These are phyloP conservation scores for Sebastes diploproa DNA, from an alignment of 2,797 vertebrate species.

Conservation along the genomic window DNA sequence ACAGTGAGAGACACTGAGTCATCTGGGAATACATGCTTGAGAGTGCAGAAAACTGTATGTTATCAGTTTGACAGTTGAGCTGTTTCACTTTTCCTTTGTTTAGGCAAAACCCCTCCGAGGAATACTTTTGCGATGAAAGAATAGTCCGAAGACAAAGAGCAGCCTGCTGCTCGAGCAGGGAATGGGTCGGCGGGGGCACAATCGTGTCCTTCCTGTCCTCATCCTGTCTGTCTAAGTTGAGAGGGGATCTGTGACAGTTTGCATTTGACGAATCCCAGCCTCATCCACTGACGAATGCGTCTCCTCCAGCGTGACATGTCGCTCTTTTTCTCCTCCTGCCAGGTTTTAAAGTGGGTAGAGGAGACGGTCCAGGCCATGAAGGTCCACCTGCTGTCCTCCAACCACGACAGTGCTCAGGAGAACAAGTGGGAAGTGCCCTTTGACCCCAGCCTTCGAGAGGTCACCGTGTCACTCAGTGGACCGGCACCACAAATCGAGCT, in stretches of 20 bases:
- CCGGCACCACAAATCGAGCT: slow-evolving; percentile 89
- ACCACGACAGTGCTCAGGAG: slow-evolving; percentile 87
- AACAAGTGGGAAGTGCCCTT: slow-evolving; percentile 90
- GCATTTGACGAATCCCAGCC: slow-evolving; percentile 16
- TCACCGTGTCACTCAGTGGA: slow-evolving; percentile 94
- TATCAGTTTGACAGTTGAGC: slow-evolving; percentile 79
- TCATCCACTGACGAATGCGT: background rate
- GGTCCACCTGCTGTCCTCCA: slow-evolving; percentile 92
- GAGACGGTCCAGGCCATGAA: slow-evolving; percentile 93
- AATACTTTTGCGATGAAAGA: slow-evolving; percentile 64
- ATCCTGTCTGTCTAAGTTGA: slow-evolving; percentile 9
- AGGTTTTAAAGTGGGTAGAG: slow-evolving; percentile 98
- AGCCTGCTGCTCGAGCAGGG: slow-evolving; percentile 23
- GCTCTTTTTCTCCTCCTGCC: slow-evolving; percentile 16
- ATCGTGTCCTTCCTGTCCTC: slow-evolving; percentile 39
- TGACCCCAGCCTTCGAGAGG: slow-evolving; percentile 92
- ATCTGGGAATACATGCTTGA: slow-evolving; percentile 66
- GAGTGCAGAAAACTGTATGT: slow-evolving; percentile 74
- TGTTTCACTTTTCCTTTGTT: slow-evolving; percentile 76
- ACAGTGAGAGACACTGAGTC: slow-evolving; percentile 51
- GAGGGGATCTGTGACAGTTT: slow-evolving; percentile 14
- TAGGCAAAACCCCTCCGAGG: slow-evolving; percentile 62
- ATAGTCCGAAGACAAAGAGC: slow-evolving; percentile 61
- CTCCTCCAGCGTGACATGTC: background rate
- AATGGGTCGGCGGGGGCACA: background rate